Evolutionary conservation across 2,797 vertebrate genomes (phyloP), one percentile per base, ranked within the genome.

Genomic region (Cichlasoma orientale): DNA sequence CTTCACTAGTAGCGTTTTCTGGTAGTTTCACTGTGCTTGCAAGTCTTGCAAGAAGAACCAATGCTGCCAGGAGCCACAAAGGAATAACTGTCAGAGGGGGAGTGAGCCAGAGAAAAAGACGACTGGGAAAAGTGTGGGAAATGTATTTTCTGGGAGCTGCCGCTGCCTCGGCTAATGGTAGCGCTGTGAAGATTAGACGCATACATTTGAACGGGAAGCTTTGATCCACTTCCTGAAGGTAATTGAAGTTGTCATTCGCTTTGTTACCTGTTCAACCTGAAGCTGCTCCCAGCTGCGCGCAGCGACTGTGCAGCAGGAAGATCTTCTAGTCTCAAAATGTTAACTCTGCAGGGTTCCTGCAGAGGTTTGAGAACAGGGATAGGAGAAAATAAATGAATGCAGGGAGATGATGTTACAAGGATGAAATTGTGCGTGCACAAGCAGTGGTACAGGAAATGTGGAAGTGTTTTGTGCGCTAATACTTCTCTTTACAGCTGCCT

Each of bases 221-320:
- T 84, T 91, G 86, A 86, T 89, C 81, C 19, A 58, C 75, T 25
- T 78, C 66, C 83, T 82, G 82, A 41, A 79, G 56, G 50, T 70
- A 76, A 88, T 53, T 68, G 75, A 79, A 81, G 75, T 21, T 25
- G 78, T 76, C 74, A 7, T 52, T 75, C 14, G 69, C 74, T 86
- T 86, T 85, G 80, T 86, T 86, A 77, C 66, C 66, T 56, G 75
- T 75, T 82, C 71, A 70, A 71, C 70, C 68, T 69, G 54, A 82
- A 77, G 72, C 68, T 13, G 71, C n/a, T 76, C 61, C 70, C 82
- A 57, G 80, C 71, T 19, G 75, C 82, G 82, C 75, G 1, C 33
- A 27, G 38, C 2, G 12, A 50, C 57, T 36, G 27, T 16, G 72
- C 19, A 63, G 53, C 52, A 59, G 56, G 47, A 61, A 29, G 14